Evolutionary conservation across 2,113 vertebrate species (phyloP).

Genomic region (Actenoides hombroni): DNA sequence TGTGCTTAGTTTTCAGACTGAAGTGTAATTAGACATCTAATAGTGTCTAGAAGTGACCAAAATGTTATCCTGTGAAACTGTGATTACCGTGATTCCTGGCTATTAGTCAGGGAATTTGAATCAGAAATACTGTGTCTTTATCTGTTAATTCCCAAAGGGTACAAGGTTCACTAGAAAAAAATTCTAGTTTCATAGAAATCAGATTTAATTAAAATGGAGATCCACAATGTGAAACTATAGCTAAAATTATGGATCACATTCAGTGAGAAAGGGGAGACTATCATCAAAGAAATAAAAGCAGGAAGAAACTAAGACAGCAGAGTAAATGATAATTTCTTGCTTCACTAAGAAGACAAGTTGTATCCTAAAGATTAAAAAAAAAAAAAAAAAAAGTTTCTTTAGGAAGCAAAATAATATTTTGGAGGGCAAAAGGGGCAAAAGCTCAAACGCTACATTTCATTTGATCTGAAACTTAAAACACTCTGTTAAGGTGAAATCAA

Average conservation of each 20-base stretch:
- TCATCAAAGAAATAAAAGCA: background rate
- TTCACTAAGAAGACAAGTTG: background rate
- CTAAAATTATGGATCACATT: background rate
- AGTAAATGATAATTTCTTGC: background rate
- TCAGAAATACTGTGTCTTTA: background rate
- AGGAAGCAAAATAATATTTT: background rate
- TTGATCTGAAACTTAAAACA: background rate
- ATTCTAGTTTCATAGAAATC: background rate
- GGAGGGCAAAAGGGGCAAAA: background rate
- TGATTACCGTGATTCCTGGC: background rate
- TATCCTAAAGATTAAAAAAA: background rate
- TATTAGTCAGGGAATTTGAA: background rate
- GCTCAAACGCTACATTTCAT: background rate
- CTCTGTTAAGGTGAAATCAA: background rate
- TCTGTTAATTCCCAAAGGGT: background rate
- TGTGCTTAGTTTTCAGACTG: background rate
- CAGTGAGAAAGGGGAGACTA: background rate
- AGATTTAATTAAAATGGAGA: background rate
- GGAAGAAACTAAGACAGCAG: background rate
- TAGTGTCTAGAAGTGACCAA: rapidly evolving
- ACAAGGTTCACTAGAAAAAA: background rate
- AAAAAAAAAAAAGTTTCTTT: rapidly evolving
- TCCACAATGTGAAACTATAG: background rate
- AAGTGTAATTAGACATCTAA: rapidly evolving
- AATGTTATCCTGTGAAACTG: background rate